Evolutionary conservation across 2,113 vertebrate genomes (phyloP).

Genomic region (Tragelaphus buxtoni): DNA sequence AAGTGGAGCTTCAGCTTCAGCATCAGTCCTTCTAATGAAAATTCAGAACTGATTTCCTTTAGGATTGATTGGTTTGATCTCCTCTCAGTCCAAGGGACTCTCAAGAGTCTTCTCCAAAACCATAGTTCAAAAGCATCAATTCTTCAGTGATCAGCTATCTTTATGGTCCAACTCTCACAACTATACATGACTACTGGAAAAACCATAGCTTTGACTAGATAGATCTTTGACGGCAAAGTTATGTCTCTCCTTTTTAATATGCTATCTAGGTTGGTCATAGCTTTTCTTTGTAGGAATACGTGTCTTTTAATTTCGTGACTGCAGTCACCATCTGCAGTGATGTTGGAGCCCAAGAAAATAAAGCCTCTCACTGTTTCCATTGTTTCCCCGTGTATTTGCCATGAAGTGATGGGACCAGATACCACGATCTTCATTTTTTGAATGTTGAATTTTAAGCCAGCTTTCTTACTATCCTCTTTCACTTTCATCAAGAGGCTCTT

Average conservation of each 20-base stretch:
- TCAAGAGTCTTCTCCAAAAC: not conserved
- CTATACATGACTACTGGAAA: not conserved
- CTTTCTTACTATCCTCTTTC: not conserved
- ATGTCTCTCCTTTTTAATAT: not conserved
- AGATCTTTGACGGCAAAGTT: not conserved
- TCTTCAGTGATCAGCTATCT: not conserved
- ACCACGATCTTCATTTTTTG: not conserved
- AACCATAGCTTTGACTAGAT: not conserved
- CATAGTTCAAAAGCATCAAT: not conserved
- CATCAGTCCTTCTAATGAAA: not conserved
- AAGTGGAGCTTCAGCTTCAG: not conserved
- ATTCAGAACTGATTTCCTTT: not conserved
- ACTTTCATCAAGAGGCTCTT: not conserved
- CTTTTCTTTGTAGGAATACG: accelerated
- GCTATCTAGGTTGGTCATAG: not conserved
- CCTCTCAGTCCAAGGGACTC: not conserved
- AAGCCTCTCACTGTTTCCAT: not conserved
- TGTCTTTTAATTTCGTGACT: not conserved
- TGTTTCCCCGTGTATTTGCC: not conserved
- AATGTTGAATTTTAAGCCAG: not conserved
- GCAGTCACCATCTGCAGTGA: not conserved
- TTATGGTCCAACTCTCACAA: not conserved
- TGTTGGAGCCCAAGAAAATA: not conserved
- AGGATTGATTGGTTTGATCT: not conserved
- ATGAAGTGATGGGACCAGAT: not conserved